A percentile compares a stretch with the other conserved stretches of the same genome.
Conservation (phyloP, 2,888 invertebrate genomes). For the Drosophila seclusa region DNA sequence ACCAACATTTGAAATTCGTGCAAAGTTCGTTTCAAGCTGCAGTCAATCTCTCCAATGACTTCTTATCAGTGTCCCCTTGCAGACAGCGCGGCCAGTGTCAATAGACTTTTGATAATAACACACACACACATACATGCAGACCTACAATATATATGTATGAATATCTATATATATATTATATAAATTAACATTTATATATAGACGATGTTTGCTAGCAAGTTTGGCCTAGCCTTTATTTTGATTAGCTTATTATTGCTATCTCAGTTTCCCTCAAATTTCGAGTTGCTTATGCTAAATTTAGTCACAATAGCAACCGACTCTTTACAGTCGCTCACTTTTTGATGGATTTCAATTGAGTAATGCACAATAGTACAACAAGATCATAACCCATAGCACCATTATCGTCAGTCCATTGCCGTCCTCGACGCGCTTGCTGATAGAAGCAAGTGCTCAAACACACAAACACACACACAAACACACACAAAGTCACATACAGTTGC, state of each 20-base stretch:
- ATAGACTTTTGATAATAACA: conserved; percentile 64
- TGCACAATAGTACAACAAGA: conserved; percentile 22
- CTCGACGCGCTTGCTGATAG: conserved; percentile 25
- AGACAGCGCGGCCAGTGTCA: conserved; percentile 75
- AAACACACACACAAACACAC: not conserved
- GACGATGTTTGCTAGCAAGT: conserved; percentile 4
- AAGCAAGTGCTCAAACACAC: conserved; percentile 2
- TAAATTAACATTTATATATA: not conserved
- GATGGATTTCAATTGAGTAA: conserved; percentile 23
- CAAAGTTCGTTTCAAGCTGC: conserved; percentile 59
- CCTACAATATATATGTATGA: not conserved
- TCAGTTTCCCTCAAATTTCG: conserved; percentile 8
- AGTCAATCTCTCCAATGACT: conserved; percentile 39
- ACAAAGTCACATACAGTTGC: conserved; percentile 4
- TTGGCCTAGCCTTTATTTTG: conserved; percentile 1
- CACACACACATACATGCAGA: not conserved
- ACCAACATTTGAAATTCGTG: conserved; percentile 38
- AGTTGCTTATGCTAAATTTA: conserved; percentile 45
- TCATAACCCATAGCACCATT: conserved; percentile 31
- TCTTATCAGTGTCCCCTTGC: conserved; percentile 67
- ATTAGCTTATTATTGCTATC: conserved; percentile 14
- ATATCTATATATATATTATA: not conserved
- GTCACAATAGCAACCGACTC: conserved; percentile 24
- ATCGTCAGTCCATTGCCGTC: conserved; percentile 32
- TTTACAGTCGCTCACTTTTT: conserved; percentile 4